A percentile compares a stretch with the other conserved stretches of the same genome.
Evolutionary conservation across 2,113 vertebrate species (phyloP).

Genomic region (Isichthys henryi): DNA sequence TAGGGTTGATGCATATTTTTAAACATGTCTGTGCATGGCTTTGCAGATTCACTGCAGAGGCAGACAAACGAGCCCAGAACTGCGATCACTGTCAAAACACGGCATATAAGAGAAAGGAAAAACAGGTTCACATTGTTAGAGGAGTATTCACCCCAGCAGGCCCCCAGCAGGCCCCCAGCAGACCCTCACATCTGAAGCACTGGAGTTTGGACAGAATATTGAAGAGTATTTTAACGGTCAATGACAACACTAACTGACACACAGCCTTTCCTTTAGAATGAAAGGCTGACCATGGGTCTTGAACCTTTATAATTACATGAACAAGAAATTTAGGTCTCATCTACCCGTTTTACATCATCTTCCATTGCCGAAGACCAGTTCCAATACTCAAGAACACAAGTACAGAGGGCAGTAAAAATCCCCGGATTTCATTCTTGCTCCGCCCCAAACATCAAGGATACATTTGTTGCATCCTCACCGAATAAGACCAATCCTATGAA

Average conservation of each 20-base stretch:
- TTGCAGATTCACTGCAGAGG: background rate
- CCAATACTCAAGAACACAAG: background rate
- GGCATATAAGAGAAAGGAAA: background rate
- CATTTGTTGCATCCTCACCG: background rate
- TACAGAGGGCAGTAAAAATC: background rate
- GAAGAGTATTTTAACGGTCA: background rate
- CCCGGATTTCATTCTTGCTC: background rate
- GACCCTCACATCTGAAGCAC: background rate
- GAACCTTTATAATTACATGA: background rate
- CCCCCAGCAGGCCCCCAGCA: background rate
- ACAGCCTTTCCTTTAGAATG: background rate
- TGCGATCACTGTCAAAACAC: background rate
- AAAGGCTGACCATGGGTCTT: background rate
- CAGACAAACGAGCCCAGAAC: background rate
- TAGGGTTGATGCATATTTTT: background rate
- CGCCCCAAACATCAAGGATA: background rate
- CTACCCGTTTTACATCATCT: background rate
- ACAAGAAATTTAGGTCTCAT: background rate
- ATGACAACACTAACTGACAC: background rate
- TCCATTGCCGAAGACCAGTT: background rate
- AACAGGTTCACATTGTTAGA: background rate
- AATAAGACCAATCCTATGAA: background rate
- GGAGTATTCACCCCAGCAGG: background rate
- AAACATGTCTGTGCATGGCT: background rate
- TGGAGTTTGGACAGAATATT: background rate